Evolutionary conservation across 2,113 vertebrate genomes (phyloP), one percentile per base, ranked within the genome.

Genomic region (Nanorana parkeri): DNA sequence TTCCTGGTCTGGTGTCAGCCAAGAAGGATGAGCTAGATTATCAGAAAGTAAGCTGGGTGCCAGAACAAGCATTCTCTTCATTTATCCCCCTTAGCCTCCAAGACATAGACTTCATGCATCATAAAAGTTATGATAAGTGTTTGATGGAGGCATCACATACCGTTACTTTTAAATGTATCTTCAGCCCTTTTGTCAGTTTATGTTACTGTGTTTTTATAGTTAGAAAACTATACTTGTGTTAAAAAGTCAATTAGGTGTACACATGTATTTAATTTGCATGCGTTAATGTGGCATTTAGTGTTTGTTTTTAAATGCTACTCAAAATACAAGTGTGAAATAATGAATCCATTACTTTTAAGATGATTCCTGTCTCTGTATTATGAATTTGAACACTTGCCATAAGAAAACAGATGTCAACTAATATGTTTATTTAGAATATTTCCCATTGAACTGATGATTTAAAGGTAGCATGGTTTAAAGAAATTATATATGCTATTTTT

Each of bases 11-110:
- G 41, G 0, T 92, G 89, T 92, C 92, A 91, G 86, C 85, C 65
- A 87, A 93, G 89, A 93, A 87, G 87, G 88, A 93, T 94, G 92
- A 92, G 89, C 84, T 89, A 90, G 92, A 91, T 93, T 93, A 93
- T 89, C 86, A n/a, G 58, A 90, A 87, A 90, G 90, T 90, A 91
- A 93, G 84, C 89, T 87, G 85, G 85, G 83, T 92, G 91, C 90
- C 93, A 92, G 88, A 89, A 88, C 89, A 85, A 88, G 82, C 84
- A 84, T 90, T 90, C 84, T 80, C 81, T 80, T 91, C 89, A 89
- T 95, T 93, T 90, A 91, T 93, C 85, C 85, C 87, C 87, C 83
- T 92, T 91, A 89, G 72, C 87, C 82, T 89, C 87, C 84, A 85
- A 84, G 84, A 85, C n/a, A 19, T 85, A 81, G 72, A 79, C 77